These are phyloP conservation scores for Decapterus maruadsi DNA, from an alignment of 2,797 vertebrate genomes.

Conservation along the genomic window DNA sequence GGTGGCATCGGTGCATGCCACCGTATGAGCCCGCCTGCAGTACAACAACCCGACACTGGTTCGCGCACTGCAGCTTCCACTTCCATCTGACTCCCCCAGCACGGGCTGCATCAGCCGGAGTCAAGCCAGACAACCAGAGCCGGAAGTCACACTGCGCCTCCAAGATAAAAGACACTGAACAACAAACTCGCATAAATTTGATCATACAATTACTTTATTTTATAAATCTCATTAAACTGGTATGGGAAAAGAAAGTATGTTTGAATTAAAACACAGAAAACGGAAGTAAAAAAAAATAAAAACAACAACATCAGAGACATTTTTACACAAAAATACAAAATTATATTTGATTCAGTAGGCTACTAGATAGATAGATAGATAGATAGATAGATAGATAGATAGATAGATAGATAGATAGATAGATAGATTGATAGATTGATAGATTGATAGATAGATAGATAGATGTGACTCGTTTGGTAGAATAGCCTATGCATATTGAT, in stretches of 20 bases:
- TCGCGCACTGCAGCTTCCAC: constrained; percentile 71
- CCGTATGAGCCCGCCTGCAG: constrained; percentile 52
- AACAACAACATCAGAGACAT: not conserved
- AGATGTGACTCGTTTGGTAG: no score
- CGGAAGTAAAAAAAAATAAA: no score
- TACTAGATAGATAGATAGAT: no score
- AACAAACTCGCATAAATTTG: not conserved
- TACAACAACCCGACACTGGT: constrained; percentile 70
- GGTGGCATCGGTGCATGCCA: constrained; percentile 37
- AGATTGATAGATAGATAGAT: no score
- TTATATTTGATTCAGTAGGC: no score
- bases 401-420: no score
- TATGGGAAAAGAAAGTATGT: not conserved
- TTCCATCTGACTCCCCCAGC: constrained; percentile 11
- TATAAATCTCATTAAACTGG: not conserved
- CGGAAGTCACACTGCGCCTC: constrained; percentile 17
- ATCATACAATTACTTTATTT: not conserved
- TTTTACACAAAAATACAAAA: not conserved
- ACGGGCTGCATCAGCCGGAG: constrained; percentile 35
- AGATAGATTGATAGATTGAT: no score
- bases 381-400: no score
- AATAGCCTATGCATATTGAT: no score
- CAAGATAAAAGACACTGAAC: constrained; percentile 54
- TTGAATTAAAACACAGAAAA: not conserved
- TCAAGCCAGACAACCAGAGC: constrained; percentile 28